phyloP scores from a whole-genome alignment of 2,113 vertebrate genomes.

The Salvator merianae region DNA sequence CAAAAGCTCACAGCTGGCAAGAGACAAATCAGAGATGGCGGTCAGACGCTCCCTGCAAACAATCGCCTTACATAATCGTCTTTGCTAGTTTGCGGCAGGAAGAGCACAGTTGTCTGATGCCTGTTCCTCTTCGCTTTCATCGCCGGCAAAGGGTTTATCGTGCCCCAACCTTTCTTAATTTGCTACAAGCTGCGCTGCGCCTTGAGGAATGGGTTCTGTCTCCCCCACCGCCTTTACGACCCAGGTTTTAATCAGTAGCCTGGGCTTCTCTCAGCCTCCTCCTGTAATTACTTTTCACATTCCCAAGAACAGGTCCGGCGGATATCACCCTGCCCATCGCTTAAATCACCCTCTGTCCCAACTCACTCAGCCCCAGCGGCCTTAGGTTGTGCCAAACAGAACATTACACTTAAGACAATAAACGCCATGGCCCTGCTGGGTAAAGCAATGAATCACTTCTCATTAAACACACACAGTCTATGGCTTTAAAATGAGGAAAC shows the following conservation, averaged over 20 bases:
- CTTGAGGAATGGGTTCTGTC: slow-evolving; percentile 9
- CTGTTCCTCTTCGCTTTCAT: background rate
- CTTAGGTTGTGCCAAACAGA: slow-evolving; percentile 13
- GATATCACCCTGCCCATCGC: background rate
- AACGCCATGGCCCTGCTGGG: slow-evolving; percentile 10
- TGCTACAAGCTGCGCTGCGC: background rate
- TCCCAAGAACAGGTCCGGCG: background rate
- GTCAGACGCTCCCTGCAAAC: rapidly evolving
- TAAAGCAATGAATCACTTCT: slow-evolving; percentile 42
- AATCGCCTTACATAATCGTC: slow-evolving; percentile 43
- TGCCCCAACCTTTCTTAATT: background rate
- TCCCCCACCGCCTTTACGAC: no score
- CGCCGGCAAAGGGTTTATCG: slow-evolving; percentile 21
- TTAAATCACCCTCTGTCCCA: slow-evolving; percentile 30
- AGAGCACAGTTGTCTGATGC: background rate
- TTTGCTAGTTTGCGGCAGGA: slow-evolving; percentile 1
- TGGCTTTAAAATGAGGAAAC: slow-evolving; percentile 4
- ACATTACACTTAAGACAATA: background rate
- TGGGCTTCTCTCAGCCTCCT: no score
- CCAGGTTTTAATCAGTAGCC: no score
- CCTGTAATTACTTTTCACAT: background rate
- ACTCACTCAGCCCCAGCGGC: background rate
- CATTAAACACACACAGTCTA: slow-evolving; percentile 47
- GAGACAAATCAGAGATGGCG: background rate
- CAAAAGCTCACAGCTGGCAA: background rate